Base-by-base conservation (phyloP, 1,140 invertebrate genomes). In the Cheumatopsyche charites region DNA sequence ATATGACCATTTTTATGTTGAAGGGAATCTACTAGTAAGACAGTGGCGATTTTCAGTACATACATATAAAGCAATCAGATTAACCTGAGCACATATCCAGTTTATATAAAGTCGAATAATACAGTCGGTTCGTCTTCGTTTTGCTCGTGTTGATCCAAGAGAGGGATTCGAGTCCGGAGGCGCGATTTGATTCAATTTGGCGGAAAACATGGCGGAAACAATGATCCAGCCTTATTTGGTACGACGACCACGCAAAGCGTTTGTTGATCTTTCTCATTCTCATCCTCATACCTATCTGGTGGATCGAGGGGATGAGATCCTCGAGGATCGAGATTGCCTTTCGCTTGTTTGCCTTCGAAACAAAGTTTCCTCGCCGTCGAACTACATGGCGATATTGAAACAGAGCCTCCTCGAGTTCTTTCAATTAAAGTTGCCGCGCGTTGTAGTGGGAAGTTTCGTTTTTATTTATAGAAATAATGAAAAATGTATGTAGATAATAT, bases 141-240 rank as follows among this genome's bases (percentile, higher is more conserved):
- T 52, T 19, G 47, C 19, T 7, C 1, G 4, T 52, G 47, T 52
- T 52, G 47, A 52, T 52, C 19, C 47, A 52, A 52, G 19, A 15
- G 19, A 52, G 47, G 15, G 47, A 17, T 17, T 6, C 47, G 9
- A 36, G 29, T 19, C 47, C 47, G 15, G 47, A 17, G 47, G 21
- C 61, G 36, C 67, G 68, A 75, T 75, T 75, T 75, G 74, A 75
- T 75, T 75, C 72, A 70, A 75, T 75, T 75, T 75, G 55, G 69
- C 17, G 36, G n/a, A 45, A 25, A 36, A 36, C 3, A 61, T 72
- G 67, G 74, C 68, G 70, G 74, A 75, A 75, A 55, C 69, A 68
- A 74, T 67, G 25, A 12, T 36, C 13, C 1, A 41, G 17, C 26
- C 26, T 65, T n/a, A 42, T 65, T 65, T 17, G 11, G 62, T 65